Percentiles rank a stretch among this genome's conserved stretches.
phyloP scores from a whole-genome alignment of 2,113 vertebrate genomes.

The Aspiorhynchus laticeps region DNA sequence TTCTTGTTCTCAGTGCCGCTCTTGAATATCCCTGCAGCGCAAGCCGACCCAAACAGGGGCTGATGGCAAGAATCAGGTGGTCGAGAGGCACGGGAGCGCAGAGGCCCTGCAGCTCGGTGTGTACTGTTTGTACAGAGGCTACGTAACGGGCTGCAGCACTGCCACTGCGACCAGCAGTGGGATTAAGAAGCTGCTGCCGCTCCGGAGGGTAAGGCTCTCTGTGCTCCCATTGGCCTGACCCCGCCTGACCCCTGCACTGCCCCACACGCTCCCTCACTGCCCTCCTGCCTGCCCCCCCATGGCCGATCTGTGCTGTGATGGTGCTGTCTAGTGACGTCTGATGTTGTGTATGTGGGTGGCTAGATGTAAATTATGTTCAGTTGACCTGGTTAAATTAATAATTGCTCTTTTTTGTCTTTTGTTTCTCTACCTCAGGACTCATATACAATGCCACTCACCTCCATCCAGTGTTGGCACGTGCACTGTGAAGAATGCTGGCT shows the following conservation, averaged over 20 bases:
- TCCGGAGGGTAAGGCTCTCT: constrained; percentile 80
- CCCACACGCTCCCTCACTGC: constrained; percentile 55
- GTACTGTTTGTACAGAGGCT: constrained; percentile 82
- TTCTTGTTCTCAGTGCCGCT: constrained; percentile 59
- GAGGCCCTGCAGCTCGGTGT: constrained; percentile 78
- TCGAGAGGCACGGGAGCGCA: constrained; percentile 71
- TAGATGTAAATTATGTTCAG: constrained; percentile 9
- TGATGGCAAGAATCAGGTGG: constrained; percentile 73
- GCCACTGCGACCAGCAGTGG: constrained; percentile 64
- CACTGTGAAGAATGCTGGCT: constrained; percentile 99
- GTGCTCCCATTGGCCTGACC: constrained; percentile 79
- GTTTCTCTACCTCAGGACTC: constrained; percentile 83
- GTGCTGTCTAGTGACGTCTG: constrained; percentile 43
- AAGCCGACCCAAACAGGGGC: constrained; percentile 76
- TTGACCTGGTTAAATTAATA: background rate
- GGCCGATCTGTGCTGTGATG: constrained; percentile 1
- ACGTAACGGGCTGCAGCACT: constrained; percentile 78
- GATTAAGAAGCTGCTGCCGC: constrained; percentile 78
- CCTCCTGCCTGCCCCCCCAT: constrained; percentile 48
- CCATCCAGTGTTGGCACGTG: constrained; percentile 99
- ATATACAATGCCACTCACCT: constrained; percentile 97
- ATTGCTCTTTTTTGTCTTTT: constrained; percentile 4
- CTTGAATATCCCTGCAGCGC: constrained; percentile 74
- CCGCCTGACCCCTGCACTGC: constrained; percentile 74
- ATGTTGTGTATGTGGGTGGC: constrained; percentile 45